Evolutionary conservation across 1,140 invertebrate genomes (phyloP).

Genomic region (Armadillidium nasatum): DNA sequence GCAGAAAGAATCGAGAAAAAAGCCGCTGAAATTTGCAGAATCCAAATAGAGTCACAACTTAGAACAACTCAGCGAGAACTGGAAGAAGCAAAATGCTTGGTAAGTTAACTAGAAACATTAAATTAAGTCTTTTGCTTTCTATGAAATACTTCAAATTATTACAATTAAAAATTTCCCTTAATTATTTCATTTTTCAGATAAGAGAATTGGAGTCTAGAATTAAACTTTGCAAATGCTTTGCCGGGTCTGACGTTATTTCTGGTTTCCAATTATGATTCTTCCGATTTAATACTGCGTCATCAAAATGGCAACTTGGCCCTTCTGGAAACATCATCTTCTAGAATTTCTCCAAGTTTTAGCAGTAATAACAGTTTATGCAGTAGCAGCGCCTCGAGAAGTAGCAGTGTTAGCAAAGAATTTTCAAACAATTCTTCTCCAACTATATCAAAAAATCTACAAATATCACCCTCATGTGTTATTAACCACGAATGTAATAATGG

Average conservation of each 20-base stretch:
- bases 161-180: too few relatives aligned
- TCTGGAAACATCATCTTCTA: background rate
- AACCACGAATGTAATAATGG: background rate
- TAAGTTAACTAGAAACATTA: background rate
- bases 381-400: background rate
- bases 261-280: background rate
- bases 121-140: too few relatives aligned
- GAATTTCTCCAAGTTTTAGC: background rate
- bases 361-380: background rate
- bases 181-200: background rate
- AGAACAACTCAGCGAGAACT: background rate
- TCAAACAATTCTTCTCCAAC: background rate
- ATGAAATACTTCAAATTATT: too few relatives aligned
- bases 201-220: background rate
- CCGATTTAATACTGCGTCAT: background rate
- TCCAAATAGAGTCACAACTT: background rate
- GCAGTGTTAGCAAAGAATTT: background rate
- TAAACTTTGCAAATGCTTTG: background rate
- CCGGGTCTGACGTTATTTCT: background rate
- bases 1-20: slow-evolving; percentile 28
- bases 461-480: background rate
- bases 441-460: background rate
- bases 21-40: background rate
- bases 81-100: background rate
- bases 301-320: background rate